Evolutionary conservation across 2,797 vertebrate species (phyloP).

Genomic region (Myripristis jacobus): DNA sequence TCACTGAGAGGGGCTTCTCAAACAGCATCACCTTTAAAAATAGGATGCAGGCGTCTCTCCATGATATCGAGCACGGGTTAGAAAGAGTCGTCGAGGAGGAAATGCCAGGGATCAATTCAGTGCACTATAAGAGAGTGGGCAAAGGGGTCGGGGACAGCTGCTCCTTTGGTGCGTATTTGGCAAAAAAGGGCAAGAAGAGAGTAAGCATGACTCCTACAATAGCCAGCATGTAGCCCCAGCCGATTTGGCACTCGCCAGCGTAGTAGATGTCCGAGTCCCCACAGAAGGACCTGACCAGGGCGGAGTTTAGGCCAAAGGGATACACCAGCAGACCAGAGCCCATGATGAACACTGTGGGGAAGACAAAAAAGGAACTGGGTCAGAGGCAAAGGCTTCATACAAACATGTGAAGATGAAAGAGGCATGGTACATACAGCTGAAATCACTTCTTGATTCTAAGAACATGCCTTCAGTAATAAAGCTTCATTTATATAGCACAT

Average conservation of each 20-base stretch:
- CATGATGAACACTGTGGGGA: constrained; percentile 92
- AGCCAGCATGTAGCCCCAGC: constrained; percentile 96
- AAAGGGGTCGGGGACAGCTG: constrained; percentile 92
- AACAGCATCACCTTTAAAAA: constrained; percentile 54
- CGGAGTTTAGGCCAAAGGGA: constrained; percentile 93
- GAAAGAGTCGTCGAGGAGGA: constrained; percentile 9
- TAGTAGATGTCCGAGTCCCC: constrained; percentile 92
- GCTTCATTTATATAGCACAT: no score
- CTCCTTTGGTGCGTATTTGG: constrained; percentile 97
- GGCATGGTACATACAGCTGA: background rate
- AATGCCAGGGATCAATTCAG: constrained; percentile 9
- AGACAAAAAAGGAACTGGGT: constrained; percentile 12
- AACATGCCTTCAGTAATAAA: background rate
- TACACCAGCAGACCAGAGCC: constrained; percentile 93
- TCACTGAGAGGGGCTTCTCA: constrained; percentile 50
- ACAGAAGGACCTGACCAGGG: constrained; percentile 90
- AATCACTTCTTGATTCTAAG: background rate
- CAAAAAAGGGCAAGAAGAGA: constrained; percentile 95
- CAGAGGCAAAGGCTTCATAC: constrained; percentile 11
- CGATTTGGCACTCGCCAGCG: constrained; percentile 93
- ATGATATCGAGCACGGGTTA: constrained; percentile 48
- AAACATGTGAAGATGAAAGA: background rate
- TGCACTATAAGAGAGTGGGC: constrained; percentile 93
- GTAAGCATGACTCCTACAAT: constrained; percentile 96
- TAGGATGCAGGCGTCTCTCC: constrained; percentile 67